Percentiles rank a stretch among this genome's conserved stretches.
phyloP scores from a whole-genome alignment of 2,888 invertebrate genomes.

The Bedellia somnulentella region DNA sequence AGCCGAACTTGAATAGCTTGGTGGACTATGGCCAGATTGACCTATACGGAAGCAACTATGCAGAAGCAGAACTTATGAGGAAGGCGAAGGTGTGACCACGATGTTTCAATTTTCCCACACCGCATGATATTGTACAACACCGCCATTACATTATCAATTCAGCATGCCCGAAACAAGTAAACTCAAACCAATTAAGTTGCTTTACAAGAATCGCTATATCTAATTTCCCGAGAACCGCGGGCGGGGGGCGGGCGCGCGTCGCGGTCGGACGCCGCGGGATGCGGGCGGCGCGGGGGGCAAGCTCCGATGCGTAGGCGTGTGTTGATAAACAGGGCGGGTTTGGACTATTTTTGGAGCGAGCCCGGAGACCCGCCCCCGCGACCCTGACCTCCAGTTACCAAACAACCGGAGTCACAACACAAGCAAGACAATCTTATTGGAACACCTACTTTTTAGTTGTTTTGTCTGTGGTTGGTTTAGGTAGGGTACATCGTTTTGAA shows the following conservation, averaged over 20 bases:
- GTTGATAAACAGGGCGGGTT: slow-evolving; percentile 49
- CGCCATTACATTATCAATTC: no score
- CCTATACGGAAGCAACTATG: no score
- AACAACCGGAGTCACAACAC: slow-evolving; percentile 57
- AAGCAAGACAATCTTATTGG: slow-evolving; percentile 15
- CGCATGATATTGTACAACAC: no score
- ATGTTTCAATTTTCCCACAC: no score
- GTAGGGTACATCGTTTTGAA: no score
- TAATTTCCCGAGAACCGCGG: background rate
- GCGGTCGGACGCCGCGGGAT: background rate
- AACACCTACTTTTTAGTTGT: slow-evolving; percentile 19
- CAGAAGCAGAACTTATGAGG: no score
- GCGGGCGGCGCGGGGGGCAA: slow-evolving; percentile 12
- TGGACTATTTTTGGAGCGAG: slow-evolving; percentile 35
- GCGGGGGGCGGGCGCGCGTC: background rate
- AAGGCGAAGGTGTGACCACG: no score
- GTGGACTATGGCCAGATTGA: no score
- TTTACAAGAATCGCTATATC: background rate
- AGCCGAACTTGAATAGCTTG: no score
- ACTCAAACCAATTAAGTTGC: no score
- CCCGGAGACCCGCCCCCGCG: slow-evolving; percentile 24
- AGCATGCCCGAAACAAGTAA: no score
- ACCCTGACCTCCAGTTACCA: slow-evolving; percentile 55
- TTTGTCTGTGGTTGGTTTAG: slow-evolving; percentile 9
- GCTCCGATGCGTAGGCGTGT: slow-evolving; percentile 43